Base-by-base conservation (phyloP, 2,888 invertebrate genomes). In the Chalcis sispes region DNA sequence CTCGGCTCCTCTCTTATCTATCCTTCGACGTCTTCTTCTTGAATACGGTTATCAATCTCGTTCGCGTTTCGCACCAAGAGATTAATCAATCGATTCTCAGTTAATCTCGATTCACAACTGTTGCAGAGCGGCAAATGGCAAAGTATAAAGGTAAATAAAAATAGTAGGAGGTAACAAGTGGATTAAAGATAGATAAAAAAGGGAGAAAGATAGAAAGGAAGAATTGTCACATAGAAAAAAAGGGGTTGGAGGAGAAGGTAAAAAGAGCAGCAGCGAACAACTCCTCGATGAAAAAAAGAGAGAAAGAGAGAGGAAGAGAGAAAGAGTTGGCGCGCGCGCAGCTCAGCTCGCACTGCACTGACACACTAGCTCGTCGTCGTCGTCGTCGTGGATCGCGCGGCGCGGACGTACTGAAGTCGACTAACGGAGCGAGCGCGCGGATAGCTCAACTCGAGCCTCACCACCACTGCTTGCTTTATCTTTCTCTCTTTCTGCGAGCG, bases 341-440 rank as follows among this genome's bases (percentile, higher is more conserved):
- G 8, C 32, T 18, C 50, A 5, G 7, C 23, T 13, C 2, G 7
- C 23, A 5, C 5, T 5, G 50, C 20, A 46, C 46, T 2, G 46
- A n/a, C 46, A 46, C 46, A 15, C n/a, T n/a, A n/a, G 46, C 32
- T 2, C 46, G 71, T 36, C 62, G 77, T 72, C 73, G 70, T 7
- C 42, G n/a, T 18, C 18, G 32, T 40, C 61, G 32, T 50, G 18
- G 66, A 71, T 77, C 73, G 70, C 77, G 73, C 77, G 70, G 61
- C 70, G 66, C 73, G 77, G 66, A 66, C 70, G 69, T 61, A 64
- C 69, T 75, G 59, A 50, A 77, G 72, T 69, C 72, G 81, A 82
- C 81, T 79, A 82, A 78, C 79, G 80, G 80, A 80, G 77, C 75
- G 50, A 59, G 29, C 58, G 79, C 81, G 74, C 73, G 62, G 36